phyloP scores from a whole-genome alignment of 2,888 invertebrate genomes.

The Macaria liturata region DNA sequence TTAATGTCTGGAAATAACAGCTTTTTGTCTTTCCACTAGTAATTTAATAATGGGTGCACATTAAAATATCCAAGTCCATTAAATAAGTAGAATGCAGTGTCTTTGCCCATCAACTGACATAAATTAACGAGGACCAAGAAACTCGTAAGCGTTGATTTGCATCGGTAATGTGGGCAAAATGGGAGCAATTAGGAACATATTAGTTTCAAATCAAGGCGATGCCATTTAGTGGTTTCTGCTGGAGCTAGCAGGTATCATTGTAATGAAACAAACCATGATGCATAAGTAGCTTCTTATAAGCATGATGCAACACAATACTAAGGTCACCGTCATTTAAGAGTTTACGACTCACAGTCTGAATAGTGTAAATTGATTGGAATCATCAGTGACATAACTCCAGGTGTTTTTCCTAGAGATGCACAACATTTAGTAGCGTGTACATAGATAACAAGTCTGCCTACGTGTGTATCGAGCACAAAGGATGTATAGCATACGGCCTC shows the following conservation, averaged over 20 bases:
- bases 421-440: no score
- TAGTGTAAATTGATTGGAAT: slow-evolving; percentile 10
- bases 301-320: slow-evolving; percentile 10
- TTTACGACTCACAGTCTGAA: neutral
- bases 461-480: slow-evolving; percentile 4
- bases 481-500: slow-evolving; percentile 27
- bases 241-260: slow-evolving; percentile 10
- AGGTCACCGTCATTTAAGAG: slow-evolving; percentile 2
- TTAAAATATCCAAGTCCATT: no score
- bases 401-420: no score
- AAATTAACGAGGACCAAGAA: no score
- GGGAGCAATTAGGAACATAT: slow-evolving; percentile 13
- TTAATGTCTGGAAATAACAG: no score
- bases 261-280: slow-evolving; percentile 10
- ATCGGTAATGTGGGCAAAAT: slow-evolving; percentile 7
- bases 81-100: no score
- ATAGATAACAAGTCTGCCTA: no score
- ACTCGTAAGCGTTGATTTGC: neutral
- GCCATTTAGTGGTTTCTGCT: slow-evolving; percentile 8
- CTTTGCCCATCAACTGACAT: no score
- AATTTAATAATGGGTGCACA: no score
- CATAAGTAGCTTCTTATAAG: neutral
- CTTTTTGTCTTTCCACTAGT: no score
- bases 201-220: slow-evolving; percentile 23
- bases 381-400: slow-evolving; percentile 4